Percentiles rank a stretch among this genome's conserved stretches.
phyloP scores from a whole-genome alignment of 2,113 vertebrate species.

The Corythornis vintsioides region DNA sequence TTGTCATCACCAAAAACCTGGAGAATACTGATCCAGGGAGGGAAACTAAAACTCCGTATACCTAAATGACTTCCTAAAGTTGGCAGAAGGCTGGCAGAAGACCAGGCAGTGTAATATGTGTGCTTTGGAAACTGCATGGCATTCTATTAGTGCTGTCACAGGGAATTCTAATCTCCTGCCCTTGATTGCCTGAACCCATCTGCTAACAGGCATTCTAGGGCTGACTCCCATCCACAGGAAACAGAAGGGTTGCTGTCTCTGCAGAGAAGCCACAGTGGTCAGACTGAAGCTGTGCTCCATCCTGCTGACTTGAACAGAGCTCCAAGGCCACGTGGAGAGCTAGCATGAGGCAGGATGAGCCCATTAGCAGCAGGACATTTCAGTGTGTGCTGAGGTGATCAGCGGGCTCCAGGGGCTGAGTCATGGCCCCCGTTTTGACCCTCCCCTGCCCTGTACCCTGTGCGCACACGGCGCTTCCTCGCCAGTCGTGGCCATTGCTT shows the following conservation, averaged over 20 bases:
- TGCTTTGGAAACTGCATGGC: not conserved
- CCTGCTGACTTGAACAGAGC: not conserved
- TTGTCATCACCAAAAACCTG: not conserved
- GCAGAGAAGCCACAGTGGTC: not conserved
- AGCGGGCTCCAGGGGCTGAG: fast-evolving
- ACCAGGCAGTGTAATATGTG: not conserved
- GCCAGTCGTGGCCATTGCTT: constrained; percentile 36
- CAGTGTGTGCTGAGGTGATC: not conserved
- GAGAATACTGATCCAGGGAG: not conserved
- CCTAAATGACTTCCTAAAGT: not conserved
- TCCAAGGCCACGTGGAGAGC: not conserved
- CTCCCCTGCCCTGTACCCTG: fast-evolving
- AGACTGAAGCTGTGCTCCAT: not conserved
- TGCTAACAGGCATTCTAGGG: not conserved
- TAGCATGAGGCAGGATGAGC: fast-evolving
- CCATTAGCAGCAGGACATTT: not conserved
- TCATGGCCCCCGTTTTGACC: not conserved
- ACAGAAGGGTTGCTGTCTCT: not conserved
- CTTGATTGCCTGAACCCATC: not conserved
- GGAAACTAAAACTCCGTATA: not conserved
- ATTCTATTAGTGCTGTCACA: not conserved
- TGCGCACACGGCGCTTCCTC: fast-evolving
- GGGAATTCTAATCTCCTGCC: not conserved
- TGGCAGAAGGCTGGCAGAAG: not conserved
- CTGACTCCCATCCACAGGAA: not conserved